Percentiles rank a stretch among this genome's conserved stretches.
Conservation (phyloP, 2,113 vertebrate genomes). For the Pseudonaja textilis region DNA sequence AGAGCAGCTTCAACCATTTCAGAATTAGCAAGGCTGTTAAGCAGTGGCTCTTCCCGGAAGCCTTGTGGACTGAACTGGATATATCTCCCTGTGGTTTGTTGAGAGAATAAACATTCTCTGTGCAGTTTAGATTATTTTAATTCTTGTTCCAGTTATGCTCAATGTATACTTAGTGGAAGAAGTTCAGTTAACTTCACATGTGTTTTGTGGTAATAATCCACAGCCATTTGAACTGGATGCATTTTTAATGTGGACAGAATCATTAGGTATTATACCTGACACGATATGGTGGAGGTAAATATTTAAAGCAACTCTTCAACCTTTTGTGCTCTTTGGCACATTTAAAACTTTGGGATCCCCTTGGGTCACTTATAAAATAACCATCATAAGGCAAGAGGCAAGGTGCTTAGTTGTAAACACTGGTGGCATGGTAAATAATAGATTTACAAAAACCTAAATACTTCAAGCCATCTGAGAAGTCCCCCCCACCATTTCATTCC, state of each 20-base stretch:
- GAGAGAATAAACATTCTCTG: not conserved
- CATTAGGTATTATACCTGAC: not conserved
- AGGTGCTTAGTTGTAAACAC: not conserved
- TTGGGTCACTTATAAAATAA: not conserved
- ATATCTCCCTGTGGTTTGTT: not conserved
- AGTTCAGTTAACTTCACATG: not conserved
- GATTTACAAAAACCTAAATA: not conserved
- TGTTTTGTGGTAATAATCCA: not conserved
- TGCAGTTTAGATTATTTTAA: not conserved
- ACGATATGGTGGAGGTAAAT: not conserved
- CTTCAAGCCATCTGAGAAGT: not conserved
- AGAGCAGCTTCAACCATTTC: not conserved
- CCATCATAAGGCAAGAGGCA: not conserved
- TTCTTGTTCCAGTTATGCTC: not conserved
- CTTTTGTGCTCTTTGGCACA: not conserved
- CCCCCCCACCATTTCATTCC: not conserved
- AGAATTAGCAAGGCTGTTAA: not conserved
- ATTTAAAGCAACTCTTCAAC: not conserved
- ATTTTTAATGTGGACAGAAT: not conserved
- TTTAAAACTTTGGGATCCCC: not conserved
- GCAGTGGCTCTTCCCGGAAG: not conserved
- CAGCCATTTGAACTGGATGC: not conserved
- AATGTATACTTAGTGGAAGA: not conserved
- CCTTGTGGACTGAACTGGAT: not conserved
- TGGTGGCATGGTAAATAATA: not conserved